A percentile compares a stretch with the other conserved stretches of the same genome.
Conservation (phyloP, 1,140 invertebrate genomes). For the Diorhabda sublineata region DNA sequence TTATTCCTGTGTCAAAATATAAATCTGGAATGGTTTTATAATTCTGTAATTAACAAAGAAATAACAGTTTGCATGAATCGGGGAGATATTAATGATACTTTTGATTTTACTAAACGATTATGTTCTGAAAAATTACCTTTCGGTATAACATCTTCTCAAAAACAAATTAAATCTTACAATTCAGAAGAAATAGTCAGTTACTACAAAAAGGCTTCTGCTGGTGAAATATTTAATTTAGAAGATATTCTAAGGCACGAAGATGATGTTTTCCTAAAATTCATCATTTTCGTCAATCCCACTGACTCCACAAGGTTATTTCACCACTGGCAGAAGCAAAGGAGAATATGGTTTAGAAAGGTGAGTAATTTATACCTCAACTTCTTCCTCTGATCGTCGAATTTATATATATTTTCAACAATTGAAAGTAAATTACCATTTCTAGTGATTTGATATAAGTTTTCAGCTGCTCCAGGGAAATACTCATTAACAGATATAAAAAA, state of each 20-base stretch:
- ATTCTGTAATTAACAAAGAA: conserved; percentile 52
- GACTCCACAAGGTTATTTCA: conserved; percentile 58
- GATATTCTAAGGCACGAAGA: conserved; percentile 23
- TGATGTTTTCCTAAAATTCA: conserved; percentile 38
- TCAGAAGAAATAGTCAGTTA: conserved; percentile 22
- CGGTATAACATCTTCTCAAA: conserved; percentile 49
- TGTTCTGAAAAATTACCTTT: conserved; percentile 49
- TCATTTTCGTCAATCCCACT: conserved; percentile 42
- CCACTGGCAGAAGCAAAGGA: conserved; percentile 67
- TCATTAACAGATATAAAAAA: conserved; percentile 53
- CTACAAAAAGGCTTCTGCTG: conserved; percentile 26
- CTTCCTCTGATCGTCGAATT: too few relatives aligned
- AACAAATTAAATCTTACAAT: conserved; percentile 12
- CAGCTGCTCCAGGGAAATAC: conserved; percentile 62
- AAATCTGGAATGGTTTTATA: conserved; percentile 55
- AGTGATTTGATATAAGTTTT: conserved; percentile 48
- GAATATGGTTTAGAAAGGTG: conserved; percentile 76
- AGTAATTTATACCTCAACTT: conserved; percentile 27
- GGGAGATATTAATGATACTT: conserved; percentile 38
- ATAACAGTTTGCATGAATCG: conserved; percentile 51
- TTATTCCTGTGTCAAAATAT: conserved; percentile 53
- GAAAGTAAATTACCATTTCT: background rate
- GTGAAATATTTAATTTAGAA: conserved; percentile 24
- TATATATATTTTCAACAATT: background rate
- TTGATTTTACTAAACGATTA: conserved; percentile 42